Base-by-base conservation (phyloP, 1,140 invertebrate species). In the Brachionus sp. region DNA sequence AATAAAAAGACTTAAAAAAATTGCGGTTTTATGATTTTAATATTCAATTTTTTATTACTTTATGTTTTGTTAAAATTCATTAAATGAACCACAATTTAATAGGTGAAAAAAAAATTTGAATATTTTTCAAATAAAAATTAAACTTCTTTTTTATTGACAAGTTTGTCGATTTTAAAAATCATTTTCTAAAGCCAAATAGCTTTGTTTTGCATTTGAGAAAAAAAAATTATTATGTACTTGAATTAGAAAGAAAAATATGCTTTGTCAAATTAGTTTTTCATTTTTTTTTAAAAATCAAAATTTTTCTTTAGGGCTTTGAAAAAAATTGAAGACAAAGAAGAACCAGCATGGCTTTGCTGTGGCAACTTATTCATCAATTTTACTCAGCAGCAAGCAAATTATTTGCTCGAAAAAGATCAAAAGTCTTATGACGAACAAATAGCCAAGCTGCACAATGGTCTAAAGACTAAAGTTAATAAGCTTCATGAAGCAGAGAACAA, bases 301-400 rank as follows among this genome's bases (percentile, higher is more conserved):
- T 29, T 29, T 29, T 42, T 70, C 9, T 57, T 19, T 23, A 57
- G 57, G n/a, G 62, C 19, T 35, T 19, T 82, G 16, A 82, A 82
- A 66, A 50, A 70, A 82, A 9, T 35, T 35, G 62, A 68, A 16
- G 10, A 82, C 7, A 68, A 82, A 62, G 23, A 29, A 5, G 50
- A 57, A 62, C 75, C 29, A 42, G 62, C 29, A 5, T 80, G 77
- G 77, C 19, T 80, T 3, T 80, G 77, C 37, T 80, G 77, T 62
- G 77, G 77, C 23, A 80, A 80, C 4, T n/a, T 80, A 42, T 80
- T 80, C 77, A 57, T 80, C 10, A 80, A 44, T 53, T 62, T 80
- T 37, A 33, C n/a, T 10, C 35, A 80, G 23, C 50, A 66, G 19
- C 29, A 80, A 44, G 77, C 77, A 19, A 80, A 80, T 66, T 62